Percentiles rank a stretch among this genome's conserved stretches.
Evolutionary conservation across 64 coral and sea anemone genomes (phyloP).

Genomic region (Actinia equina): DNA sequence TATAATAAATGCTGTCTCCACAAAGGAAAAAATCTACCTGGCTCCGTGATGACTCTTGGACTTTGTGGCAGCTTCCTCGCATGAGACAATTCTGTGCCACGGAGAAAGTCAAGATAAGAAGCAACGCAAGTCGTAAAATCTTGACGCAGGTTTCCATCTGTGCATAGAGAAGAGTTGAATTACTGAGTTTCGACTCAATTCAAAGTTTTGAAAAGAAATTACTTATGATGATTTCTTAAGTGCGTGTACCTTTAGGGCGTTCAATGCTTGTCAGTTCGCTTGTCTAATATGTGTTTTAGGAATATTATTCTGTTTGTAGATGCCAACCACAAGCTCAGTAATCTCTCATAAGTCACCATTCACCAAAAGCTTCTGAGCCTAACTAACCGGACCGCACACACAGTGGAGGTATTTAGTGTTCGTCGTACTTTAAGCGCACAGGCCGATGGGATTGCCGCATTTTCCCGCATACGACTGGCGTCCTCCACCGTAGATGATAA

Average conservation of each 20-base stretch:
- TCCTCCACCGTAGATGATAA: not conserved
- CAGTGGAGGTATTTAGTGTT: not conserved
- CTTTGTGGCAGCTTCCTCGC: not conserved
- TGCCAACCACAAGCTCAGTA: not conserved
- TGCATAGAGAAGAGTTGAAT: not conserved
- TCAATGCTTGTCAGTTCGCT: no score
- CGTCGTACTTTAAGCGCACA: not conserved
- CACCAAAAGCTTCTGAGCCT: not conserved
- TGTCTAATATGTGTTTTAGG: no score
- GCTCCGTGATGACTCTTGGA: not conserved
- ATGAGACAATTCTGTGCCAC: conserved; percentile 14
- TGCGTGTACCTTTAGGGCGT: not conserved
- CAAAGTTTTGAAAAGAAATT: not conserved
- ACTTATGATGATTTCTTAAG: not conserved
- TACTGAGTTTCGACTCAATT: not conserved
- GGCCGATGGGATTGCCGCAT: not conserved
- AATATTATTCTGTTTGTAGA: no score
- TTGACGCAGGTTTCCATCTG: not conserved
- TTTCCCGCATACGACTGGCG: not conserved
- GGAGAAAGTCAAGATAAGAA: not conserved
- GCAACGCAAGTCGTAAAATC: not conserved
- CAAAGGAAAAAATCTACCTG: conserved; percentile 8
- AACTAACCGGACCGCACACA: not conserved
- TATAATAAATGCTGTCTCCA: not conserved
- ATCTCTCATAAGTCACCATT: not conserved